A percentile compares a stretch with the other conserved stretches of the same genome.
Conservation (phyloP, 2,888 invertebrate species). For the Hesperia comma region DNA sequence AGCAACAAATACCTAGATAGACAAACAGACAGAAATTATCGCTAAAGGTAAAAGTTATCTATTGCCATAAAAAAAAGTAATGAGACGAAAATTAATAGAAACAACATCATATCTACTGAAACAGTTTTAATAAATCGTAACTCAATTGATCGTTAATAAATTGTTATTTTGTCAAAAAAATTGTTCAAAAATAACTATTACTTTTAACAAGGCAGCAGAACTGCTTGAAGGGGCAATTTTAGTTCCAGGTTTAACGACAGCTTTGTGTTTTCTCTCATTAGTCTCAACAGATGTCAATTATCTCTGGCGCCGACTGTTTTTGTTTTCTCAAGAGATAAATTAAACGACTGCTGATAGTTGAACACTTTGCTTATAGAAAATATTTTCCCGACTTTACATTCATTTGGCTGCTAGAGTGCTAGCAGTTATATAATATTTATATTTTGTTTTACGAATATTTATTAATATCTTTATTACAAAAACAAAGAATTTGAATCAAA, state of each 20-base stretch:
- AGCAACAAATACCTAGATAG: no score
- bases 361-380: neutral
- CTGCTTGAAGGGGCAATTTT: constrained; percentile 20
- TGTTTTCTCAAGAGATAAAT: constrained; percentile 9
- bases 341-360: neutral
- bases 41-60: no score
- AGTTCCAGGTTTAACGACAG: constrained; percentile 29
- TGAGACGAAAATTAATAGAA: no score
- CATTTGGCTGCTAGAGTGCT: no score
- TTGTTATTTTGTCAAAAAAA: neutral
- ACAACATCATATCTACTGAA: no score
- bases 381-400: neutral
- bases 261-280: constrained; percentile 31
- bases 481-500: no score
- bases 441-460: no score
- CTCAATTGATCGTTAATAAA: neutral
- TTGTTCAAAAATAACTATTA: neutral
- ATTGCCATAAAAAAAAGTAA: no score
- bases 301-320: constrained; percentile 19
- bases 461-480: no score
- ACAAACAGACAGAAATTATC: no score
- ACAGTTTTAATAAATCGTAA: no score
- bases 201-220: constrained; percentile 20
- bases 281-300: constrained; percentile 27
- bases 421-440: no score